Evolutionary conservation across 2,797 vertebrate species (phyloP), one percentile per base, ranked within the genome.

Genomic region (Sebastes minor): DNA sequence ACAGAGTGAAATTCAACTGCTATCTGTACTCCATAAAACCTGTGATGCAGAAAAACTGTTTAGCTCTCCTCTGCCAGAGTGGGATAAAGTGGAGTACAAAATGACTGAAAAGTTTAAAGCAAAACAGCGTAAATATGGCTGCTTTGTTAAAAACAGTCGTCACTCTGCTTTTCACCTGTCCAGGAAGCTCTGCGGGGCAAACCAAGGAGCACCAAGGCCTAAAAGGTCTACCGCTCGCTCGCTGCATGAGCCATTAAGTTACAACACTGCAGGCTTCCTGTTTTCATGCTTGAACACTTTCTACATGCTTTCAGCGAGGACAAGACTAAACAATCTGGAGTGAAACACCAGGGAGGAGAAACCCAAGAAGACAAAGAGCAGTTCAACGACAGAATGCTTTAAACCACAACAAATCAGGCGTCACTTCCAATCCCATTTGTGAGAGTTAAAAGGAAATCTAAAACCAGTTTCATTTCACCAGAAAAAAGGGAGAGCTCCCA

Each of bases 231-330:
- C 83, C 13, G 78, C 83, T 89, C 30, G 62, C 81, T 79, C 62
- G 80, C 84, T 86, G 76, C 81, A 80, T 59, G 71, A 91, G 83
- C 90, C 91, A 93, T 94, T 91, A 91, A 82, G 84, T 86, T 89
- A 89, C 85, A 90, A 84, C 86, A 78, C 80, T 83, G 81, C 87
- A 85, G 79, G 86, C 87, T 91, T 92, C 88, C 86, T 91, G 85
- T 88, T 92, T 93, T 93, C 90, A 88, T 83, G 88, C 93, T 87
- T 77, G 85, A 91, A 92, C 90, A 91, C 90, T 82, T 88, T 89
- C 88, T 73, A 88, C 87, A 91, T 85, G 90, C 90, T 88, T 83
- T 90, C 80, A 89, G 86, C 83, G 56, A 78, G 84, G 86, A 91
- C 92, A 85, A 86, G 86, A 89, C 80, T 63, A 76, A 91, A 89